Evolutionary conservation across 2,113 vertebrate genomes (phyloP).

Genomic region (Opisthocomus hoazin): DNA sequence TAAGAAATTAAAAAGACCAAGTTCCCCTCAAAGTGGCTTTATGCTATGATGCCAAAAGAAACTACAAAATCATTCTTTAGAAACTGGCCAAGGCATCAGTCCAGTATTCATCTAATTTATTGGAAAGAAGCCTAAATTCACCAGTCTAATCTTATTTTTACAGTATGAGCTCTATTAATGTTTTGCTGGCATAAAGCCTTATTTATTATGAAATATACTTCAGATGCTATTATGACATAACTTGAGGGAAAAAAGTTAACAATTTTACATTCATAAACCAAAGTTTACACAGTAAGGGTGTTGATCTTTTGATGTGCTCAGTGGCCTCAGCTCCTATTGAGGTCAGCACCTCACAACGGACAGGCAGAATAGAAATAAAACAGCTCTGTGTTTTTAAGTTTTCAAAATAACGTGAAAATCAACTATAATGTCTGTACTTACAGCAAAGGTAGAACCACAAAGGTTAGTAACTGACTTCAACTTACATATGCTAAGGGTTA

Average conservation of each 20-base stretch:
- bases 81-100: conserved; percentile 54
- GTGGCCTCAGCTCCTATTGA: background rate
- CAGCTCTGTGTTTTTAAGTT: background rate
- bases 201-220: conserved; percentile 62
- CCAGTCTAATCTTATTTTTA: conserved; percentile 71
- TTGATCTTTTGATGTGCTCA: conserved; percentile 29
- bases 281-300: conserved; percentile 42
- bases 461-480: background rate
- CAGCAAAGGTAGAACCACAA: background rate
- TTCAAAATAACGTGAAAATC: background rate
- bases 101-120: conserved; percentile 59
- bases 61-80: conserved; percentile 65
- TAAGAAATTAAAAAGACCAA: conserved; percentile 28
- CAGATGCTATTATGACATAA: conserved; percentile 60
- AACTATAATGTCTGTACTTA: background rate
- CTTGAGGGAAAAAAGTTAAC: background rate
- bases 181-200: conserved; percentile 56
- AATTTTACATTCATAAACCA: conserved; percentile 38
- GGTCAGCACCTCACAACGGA: background rate
- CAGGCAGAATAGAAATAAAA: background rate
- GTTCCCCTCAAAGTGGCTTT: conserved; percentile 17
- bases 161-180: conserved; percentile 56
- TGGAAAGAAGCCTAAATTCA: conserved; percentile 61
- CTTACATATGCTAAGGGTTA: background rate
- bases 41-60: conserved; percentile 46